phyloP scores from a whole-genome alignment of 2,113 vertebrate genomes.

The Pogona vitticeps region DNA sequence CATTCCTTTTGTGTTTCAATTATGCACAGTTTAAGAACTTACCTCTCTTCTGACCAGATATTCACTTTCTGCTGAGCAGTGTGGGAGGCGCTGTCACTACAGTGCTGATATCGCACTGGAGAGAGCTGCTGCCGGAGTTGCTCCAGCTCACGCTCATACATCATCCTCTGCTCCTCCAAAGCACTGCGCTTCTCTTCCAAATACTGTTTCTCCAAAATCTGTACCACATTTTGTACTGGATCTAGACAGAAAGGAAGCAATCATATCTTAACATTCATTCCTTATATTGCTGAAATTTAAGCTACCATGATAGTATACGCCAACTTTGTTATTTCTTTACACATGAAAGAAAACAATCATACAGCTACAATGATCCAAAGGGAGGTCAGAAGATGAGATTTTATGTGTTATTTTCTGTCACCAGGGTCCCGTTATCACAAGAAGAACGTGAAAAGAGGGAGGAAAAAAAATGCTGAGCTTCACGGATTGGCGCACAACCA shows the following conservation, averaged over 20 bases:
- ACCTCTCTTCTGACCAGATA: constrained; percentile 97
- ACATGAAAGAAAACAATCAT: not conserved
- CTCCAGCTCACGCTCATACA: constrained; percentile 94
- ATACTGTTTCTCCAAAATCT: constrained; percentile 95
- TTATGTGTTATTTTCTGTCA: not conserved
- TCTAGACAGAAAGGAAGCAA: constrained; percentile 72
- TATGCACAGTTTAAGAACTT: constrained; percentile 29
- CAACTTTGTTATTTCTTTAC: not conserved
- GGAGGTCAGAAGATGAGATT: constrained; percentile 14
- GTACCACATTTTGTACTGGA: constrained; percentile 94
- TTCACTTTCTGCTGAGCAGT: constrained; percentile 85
- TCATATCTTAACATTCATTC: not conserved
- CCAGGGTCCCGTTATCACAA: too few species aligned
- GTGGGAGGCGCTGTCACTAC: constrained; percentile 83
- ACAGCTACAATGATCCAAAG: not conserved
- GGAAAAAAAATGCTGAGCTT: not conserved
- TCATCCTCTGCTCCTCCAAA: constrained; percentile 94
- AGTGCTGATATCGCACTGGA: constrained; percentile 83
- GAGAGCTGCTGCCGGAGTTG: constrained; percentile 93
- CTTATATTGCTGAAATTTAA: not conserved
- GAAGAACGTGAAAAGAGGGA: too few species aligned
- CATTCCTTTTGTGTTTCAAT: not conserved
- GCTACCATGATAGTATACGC: not conserved
- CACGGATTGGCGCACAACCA: not conserved
- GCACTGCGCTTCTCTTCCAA: constrained; percentile 93